Evolutionary conservation across 2,113 vertebrate genomes (phyloP).

Genomic region (Myrmecobius fasciatus): DNA sequence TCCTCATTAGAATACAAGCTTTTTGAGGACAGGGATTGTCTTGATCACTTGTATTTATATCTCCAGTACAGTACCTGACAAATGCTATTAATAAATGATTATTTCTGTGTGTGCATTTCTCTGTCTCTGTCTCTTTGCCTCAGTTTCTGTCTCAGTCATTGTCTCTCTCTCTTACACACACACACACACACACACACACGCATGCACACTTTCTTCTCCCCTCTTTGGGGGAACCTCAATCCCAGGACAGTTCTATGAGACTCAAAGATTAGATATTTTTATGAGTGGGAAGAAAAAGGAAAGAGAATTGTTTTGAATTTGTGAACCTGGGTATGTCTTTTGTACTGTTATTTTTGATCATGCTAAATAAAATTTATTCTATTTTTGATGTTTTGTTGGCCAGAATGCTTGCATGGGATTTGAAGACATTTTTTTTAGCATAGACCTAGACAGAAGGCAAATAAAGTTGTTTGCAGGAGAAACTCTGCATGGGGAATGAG

Average conservation of each 20-base stretch:
- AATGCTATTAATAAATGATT: background rate
- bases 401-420: too few relatives aligned
- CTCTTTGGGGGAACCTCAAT: too few relatives aligned
- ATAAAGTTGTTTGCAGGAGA: background rate
- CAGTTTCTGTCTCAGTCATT: too few relatives aligned
- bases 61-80: background rate
- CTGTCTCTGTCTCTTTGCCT: too few relatives aligned
- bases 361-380: too few relatives aligned
- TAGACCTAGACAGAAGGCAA: background rate
- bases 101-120: background rate
- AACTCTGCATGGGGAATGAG: background rate
- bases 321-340: background rate
- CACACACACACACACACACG: too few relatives aligned
- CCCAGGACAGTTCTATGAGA: too few relatives aligned
- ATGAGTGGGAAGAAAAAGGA: background rate
- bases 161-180: too few relatives aligned
- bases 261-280: background rate
- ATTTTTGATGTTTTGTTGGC: too few relatives aligned
- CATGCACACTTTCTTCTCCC: too few relatives aligned
- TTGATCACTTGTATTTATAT: background rate
- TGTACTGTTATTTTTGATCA: too few relatives aligned
- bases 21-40: background rate
- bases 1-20: background rate
- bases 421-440: background rate
- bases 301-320: background rate